Evolutionary conservation across 2,888 invertebrate genomes (phyloP), one percentile per base, ranked within the genome.

Genomic region (Salticus scenicus): DNA sequence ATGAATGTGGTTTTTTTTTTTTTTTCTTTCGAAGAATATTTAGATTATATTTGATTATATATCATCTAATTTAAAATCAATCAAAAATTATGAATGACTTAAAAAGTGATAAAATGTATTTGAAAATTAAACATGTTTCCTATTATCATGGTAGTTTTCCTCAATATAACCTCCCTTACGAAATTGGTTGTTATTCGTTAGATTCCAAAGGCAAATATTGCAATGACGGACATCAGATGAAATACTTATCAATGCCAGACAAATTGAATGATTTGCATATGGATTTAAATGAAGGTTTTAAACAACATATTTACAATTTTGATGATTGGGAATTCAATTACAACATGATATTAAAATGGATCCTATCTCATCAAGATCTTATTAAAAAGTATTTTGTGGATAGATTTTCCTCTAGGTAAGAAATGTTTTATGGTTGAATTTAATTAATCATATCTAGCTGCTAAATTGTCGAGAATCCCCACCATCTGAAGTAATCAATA

Each of bases 321-420:
- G 90, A 91, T 74, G 89, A 88, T 12, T 87, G 91, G 30, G 92
- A 93, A 88, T 93, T 92, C 28, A 93, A 92, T 88, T 88, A 94
- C 28, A 92, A 92, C 88, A 92, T 93, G 70, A 88, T 94, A 57
- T 89, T 94, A 10, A 90, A 90, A 73, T 94, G 94, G 92, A 91
- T 94, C 86, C 87, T 92, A 31, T 10, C 33, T 27, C 67, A 82
- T 41, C 82, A 76, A 70, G 70, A 75, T 0, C 27, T 63, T 30
- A 63, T 82, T 5, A 33, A 28, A 17, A 67, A 73, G 14, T 7
- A 37, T 7, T 37, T 37, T 10, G 10, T 4, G 37, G 37, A 37
- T 10, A 4, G 37, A 7, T 37, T 37, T 37, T 37, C 37, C 10
- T 4, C 37, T 10, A 37, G 10, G 37, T 37, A 37, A 37, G 37